Conservation (phyloP, 2,888 invertebrate species). For the Orchesella flavescens region DNA sequence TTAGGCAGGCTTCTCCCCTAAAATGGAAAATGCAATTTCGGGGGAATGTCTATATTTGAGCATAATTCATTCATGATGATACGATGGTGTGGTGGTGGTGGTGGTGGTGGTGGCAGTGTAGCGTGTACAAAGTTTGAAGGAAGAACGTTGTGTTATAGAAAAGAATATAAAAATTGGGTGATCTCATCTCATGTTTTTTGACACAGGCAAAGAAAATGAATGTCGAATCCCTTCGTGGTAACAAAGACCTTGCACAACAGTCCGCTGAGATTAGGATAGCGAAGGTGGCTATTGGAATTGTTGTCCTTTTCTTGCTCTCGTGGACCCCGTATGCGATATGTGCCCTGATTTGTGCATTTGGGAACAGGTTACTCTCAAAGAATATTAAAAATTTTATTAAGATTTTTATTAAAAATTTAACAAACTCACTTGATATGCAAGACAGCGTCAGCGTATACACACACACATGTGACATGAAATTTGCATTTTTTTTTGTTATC, state of each 20-base stretch:
- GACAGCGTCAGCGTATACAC: too few species aligned
- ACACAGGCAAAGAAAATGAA: constrained; percentile 90
- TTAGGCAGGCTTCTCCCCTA: too few species aligned
- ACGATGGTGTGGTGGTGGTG: not conserved
- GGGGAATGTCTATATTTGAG: too few species aligned
- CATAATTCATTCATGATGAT: too few species aligned
- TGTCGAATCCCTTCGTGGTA: constrained; percentile 85
- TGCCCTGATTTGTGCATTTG: constrained; percentile 87
- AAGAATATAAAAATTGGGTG: constrained; percentile 1
- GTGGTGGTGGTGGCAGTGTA: not conserved
- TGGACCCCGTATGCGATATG: constrained; percentile 93
- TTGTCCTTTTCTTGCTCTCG: constrained; percentile 87
- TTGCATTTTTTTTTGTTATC: constrained; percentile 44
- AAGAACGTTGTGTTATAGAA: not conserved
- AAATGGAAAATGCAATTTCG: too few species aligned
- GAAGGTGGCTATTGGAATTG: constrained; percentile 90
- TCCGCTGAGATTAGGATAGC: constrained; percentile 90
- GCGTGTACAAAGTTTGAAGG: not conserved
- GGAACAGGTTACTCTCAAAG: constrained; percentile 78
- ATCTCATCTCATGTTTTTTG: not conserved
- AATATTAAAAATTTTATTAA: too few species aligned
- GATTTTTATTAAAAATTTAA: too few species aligned
- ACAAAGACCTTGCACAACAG: constrained; percentile 80
- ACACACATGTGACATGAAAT: too few species aligned
- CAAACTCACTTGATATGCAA: too few species aligned